A percentile compares a stretch with the other conserved stretches of the same genome.
These are phyloP conservation scores for Episyrphus balteatus DNA, from an alignment of 1,140 invertebrate genomes.

Conservation along the genomic window DNA sequence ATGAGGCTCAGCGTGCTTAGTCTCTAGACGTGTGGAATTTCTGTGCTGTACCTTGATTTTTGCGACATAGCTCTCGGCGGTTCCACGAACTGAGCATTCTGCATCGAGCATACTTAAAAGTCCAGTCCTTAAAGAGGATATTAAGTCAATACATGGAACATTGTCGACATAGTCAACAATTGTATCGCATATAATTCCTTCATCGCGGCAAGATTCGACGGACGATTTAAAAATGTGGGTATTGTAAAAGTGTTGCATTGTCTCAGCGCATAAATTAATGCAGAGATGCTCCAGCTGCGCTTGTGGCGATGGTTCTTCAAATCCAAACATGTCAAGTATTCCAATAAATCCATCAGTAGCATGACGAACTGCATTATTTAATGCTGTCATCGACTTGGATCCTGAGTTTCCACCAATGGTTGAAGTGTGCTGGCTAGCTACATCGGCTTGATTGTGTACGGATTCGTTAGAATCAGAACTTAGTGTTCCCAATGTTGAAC, in stretches of 20 bases:
- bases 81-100: constrained; percentile 79
- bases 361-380: constrained; percentile 84
- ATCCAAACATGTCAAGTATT: constrained; percentile 92
- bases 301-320: constrained; percentile 76
- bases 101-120: constrained; percentile 84
- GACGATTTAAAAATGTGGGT: constrained; percentile 93
- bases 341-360: constrained; percentile 93
- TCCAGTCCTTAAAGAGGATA: constrained; percentile 84
- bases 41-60: constrained; percentile 78
- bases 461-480: constrained; percentile 87
- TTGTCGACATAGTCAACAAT: constrained; percentile 93
- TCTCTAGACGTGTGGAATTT: constrained; percentile 50
- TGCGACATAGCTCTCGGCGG: constrained; percentile 77
- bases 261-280: constrained; percentile 91
- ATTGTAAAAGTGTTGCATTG: constrained; percentile 96
- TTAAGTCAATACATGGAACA: constrained; percentile 89
- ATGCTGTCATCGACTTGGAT: constrained; percentile 79
- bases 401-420: constrained; percentile 68
- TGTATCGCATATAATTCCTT: constrained; percentile 82
- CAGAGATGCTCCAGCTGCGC: constrained; percentile 87
- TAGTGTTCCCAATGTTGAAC: constrained; percentile 76
- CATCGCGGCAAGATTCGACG: constrained; percentile 85
- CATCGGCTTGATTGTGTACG: constrained; percentile 76
- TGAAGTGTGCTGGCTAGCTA: constrained; percentile 76
- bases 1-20: constrained; percentile 44